Evolutionary conservation across 37 sponge, comb jelly and placozoan genomes (phyloP), one percentile per base, ranked within the genome.

Genomic region (Agelas oroides): DNA sequence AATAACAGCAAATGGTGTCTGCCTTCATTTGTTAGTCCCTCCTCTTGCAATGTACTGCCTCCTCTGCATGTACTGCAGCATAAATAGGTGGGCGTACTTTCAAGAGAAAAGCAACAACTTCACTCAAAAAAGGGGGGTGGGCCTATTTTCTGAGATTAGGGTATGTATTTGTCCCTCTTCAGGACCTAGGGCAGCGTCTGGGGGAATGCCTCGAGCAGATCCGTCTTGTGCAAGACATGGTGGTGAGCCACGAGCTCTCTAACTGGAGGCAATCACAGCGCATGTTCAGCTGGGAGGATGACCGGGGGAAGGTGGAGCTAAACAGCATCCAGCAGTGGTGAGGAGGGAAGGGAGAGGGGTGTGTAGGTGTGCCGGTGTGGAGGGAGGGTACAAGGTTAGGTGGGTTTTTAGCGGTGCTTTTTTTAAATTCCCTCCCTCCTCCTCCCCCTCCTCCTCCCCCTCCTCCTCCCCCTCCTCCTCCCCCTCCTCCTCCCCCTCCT

Each of bases 181-280:
- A 92, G 92, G 88, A 78, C 35, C n/a, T 92, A 23, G 63, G 35
- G 13, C 84, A 92, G 61, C 73, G 68, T 31, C 87, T 79, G 40
- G 30, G 32, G 34, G 80, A 79, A 19, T 62, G 76, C 17, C 70
- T 92, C 2, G 65, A 72, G 35, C 60, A 92, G 31, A 77, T 84
- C 21, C 72, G 76, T 2, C 59, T 53, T 18, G 54, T 61, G 17
- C 87, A 87, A 65, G 61, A 52, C 35, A 16, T 87, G 77, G 72
- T 92, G 24, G 75, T 84, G 25, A 54, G 55, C 37, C 68, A 52
- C 2, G 89, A 89, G 72, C 72, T 89, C 2, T 30, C 76, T 72
- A 82, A 77, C 59, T 89, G 89, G 89, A 82, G 70, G 35, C 83
- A 83, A n/a, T 70, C 77, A 3, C 89, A 89, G 71, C 46, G 83